These are phyloP conservation scores for Myotis planiceps DNA, from an alignment of 2,797 vertebrate genomes.

Conservation along the genomic window DNA sequence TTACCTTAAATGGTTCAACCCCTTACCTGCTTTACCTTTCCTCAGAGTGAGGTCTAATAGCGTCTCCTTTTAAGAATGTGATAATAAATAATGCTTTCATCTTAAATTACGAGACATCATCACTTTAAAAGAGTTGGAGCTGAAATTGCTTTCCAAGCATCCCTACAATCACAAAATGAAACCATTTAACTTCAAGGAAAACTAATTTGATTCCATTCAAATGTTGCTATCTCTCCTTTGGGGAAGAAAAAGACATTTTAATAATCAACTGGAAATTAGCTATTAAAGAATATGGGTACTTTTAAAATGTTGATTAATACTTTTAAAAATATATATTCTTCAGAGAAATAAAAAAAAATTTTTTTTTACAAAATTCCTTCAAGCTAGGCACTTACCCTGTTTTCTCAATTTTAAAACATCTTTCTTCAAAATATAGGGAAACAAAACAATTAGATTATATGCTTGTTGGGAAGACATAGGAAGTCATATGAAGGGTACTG, in stretches of 20 bases:
- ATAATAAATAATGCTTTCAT: not conserved
- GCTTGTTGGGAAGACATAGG: not conserved
- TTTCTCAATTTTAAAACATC: not conserved
- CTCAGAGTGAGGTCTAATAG: not conserved
- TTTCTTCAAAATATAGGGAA: not conserved
- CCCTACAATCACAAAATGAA: not conserved
- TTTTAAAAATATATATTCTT: not conserved
- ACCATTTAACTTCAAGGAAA: not conserved
- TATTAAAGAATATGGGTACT: not conserved
- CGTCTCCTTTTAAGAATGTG: not conserved
- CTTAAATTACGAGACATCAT: not conserved
- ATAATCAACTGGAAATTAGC: not conserved
- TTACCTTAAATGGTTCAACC: not conserved
- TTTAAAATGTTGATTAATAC: not conserved
- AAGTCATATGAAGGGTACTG: not conserved
- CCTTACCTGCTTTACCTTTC: not conserved
- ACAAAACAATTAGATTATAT: not conserved
- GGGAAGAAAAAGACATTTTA: not conserved
- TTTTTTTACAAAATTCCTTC: not conserved
- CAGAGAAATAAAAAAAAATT: not conserved
- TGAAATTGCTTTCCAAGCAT: not conserved
- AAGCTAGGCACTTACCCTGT: not conserved
- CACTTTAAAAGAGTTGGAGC: not conserved
- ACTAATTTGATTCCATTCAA: slow-evolving; percentile 17
- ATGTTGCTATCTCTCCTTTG: not conserved